phyloP scores from a whole-genome alignment of 2,888 invertebrate genomes.

The Aricia artaxerxes region DNA sequence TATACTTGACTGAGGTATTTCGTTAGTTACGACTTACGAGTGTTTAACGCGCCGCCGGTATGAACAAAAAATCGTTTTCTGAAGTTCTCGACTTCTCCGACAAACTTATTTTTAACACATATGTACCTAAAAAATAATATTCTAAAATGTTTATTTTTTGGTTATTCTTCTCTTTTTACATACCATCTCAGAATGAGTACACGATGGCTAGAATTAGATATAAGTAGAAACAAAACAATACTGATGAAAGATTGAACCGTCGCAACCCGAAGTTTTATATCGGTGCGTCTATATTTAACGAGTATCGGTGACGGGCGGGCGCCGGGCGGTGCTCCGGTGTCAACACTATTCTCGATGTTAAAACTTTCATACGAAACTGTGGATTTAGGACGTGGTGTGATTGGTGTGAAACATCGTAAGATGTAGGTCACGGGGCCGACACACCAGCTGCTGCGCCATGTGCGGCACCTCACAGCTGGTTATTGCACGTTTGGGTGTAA shows the following conservation, averaged over 20 bases:
- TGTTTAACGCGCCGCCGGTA: neutral
- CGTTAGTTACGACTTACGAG: constrained; percentile 2
- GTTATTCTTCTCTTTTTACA: neutral
- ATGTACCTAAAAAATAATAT: no score
- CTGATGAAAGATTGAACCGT: neutral
- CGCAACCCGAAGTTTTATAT: neutral
- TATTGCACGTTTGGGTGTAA: neutral
- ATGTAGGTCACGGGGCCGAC: neutral
- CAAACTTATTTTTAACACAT: neutral
- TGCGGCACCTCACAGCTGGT: neutral
- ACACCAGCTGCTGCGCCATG: neutral
- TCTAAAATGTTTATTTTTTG: neutral
- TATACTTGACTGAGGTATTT: constrained; percentile 17
- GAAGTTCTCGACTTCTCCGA: neutral
- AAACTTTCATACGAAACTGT: neutral
- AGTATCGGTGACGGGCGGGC: neutral
- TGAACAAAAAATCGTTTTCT: neutral
- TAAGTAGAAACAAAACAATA: neutral
- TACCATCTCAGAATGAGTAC: neutral
- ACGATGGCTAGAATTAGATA: neutral
- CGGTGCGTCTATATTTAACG: constrained; percentile 14
- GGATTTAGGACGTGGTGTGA: neutral
- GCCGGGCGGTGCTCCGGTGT: neutral
- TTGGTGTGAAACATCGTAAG: neutral
- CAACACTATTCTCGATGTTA: neutral